These are phyloP conservation scores for Microtus montanus DNA, from an alignment of 2,113 vertebrate species.

Conservation along the genomic window DNA sequence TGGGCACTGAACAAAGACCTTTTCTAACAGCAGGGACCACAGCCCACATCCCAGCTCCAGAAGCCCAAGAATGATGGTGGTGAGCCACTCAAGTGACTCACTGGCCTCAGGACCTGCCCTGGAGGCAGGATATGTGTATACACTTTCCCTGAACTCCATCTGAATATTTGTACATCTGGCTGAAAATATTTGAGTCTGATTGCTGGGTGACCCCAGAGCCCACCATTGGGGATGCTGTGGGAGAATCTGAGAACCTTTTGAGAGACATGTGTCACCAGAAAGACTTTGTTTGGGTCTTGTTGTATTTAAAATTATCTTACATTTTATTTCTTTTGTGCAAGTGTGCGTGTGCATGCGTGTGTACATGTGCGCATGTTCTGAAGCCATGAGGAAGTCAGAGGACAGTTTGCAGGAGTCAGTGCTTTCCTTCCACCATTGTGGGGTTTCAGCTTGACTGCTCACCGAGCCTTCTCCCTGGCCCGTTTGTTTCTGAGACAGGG, in stretches of 20 bases:
- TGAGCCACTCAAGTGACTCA: neutral
- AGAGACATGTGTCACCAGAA: neutral
- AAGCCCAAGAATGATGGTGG: rapidly evolving
- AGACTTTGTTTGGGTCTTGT: neutral
- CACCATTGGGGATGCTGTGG: rapidly evolving
- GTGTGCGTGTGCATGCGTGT: neutral
- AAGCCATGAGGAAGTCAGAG: neutral
- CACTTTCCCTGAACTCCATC: neutral
- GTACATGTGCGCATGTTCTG: neutral
- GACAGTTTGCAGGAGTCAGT: neutral
- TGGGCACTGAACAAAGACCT: neutral
- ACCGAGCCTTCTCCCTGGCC: neutral
- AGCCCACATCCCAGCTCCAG: neutral
- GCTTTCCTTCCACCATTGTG: neutral
- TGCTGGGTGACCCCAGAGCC: neutral
- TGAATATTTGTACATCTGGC: neutral
- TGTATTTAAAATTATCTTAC: neutral
- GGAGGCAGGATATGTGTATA: neutral
- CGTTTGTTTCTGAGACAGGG: neutral
- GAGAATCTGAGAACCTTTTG: neutral
- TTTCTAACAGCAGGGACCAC: neutral
- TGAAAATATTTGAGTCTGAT: neutral
- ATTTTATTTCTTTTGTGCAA: neutral
- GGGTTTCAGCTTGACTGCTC: neutral
- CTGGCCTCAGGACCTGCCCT: neutral